Percentiles rank a stretch among this genome's conserved stretches.
These are phyloP conservation scores for Formica selysi DNA, from an alignment of 1,140 invertebrate species.

Conservation along the genomic window DNA sequence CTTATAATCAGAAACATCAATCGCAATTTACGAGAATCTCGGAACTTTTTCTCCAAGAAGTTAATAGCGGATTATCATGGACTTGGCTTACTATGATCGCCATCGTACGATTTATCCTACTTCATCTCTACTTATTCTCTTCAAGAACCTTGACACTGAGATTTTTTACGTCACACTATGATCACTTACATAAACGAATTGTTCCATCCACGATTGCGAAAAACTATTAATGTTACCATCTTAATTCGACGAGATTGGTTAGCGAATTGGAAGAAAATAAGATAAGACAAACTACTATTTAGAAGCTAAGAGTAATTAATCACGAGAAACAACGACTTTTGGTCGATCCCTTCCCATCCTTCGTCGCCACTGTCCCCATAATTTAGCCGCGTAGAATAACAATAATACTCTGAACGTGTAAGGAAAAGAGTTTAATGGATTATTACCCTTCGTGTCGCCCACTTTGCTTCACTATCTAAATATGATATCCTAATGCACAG, in stretches of 20 bases:
- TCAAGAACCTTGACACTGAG: constrained; percentile 65
- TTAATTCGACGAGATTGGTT: constrained; percentile 50
- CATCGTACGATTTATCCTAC: constrained; percentile 19
- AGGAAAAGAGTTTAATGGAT: not conserved
- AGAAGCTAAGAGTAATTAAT: constrained; percentile 33
- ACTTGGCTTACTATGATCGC: constrained; percentile 29
- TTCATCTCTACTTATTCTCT: constrained; percentile 30
- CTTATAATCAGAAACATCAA: constrained; percentile 32
- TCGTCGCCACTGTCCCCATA: not conserved
- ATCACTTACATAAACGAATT: not conserved
- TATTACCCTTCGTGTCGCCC: constrained; percentile 12
- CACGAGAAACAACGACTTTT: not conserved
- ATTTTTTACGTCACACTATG: constrained; percentile 3
- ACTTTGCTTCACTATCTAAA: not conserved
- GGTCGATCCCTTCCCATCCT: not conserved
- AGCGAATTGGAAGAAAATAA: not conserved
- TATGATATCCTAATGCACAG: not conserved
- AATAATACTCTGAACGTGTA: constrained; percentile 26
- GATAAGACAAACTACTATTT: constrained; percentile 15
- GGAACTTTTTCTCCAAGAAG: not conserved
- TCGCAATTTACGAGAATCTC: constrained; percentile 40
- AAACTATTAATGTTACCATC: constrained; percentile 26
- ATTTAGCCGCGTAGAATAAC: constrained; percentile 1
- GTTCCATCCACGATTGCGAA: not conserved
- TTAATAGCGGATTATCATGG: constrained; percentile 48